Percentiles rank a stretch among this genome's conserved stretches.
These are phyloP conservation scores for Cheilosia urbana DNA, from an alignment of 2,888 invertebrate species.

Conservation along the genomic window DNA sequence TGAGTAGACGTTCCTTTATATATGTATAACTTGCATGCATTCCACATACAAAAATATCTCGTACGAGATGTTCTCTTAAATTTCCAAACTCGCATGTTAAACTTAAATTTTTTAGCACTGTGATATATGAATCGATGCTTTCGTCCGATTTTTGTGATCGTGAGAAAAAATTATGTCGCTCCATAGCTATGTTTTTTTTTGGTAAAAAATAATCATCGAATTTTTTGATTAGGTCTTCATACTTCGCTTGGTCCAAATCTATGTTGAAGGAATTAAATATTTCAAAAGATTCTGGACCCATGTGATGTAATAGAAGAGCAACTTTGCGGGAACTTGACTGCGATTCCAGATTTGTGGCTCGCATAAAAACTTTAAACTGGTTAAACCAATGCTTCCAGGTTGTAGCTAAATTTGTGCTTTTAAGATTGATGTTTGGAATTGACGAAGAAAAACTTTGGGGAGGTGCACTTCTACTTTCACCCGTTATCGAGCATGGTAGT, in stretches of 20 bases:
- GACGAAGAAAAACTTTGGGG: conserved; percentile 5
- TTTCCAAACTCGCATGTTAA: too few species aligned
- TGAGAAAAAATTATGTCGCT: not conserved
- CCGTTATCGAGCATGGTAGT: not conserved
- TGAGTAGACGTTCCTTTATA: too few species aligned
- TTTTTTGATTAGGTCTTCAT: conserved; percentile 20
- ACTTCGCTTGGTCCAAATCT: not conserved
- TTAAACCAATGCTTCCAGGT: conserved; percentile 20
- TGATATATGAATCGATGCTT: too few species aligned
- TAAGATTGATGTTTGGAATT: conserved; percentile 1
- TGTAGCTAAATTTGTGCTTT: conserved; percentile 16
- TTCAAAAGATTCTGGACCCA: conserved; percentile 22
- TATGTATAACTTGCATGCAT: too few species aligned
- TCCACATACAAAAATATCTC: too few species aligned
- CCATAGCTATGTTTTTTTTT: conserved; percentile 4
- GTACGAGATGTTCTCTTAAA: too few species aligned
- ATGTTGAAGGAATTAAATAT: not conserved
- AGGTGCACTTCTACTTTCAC: not conserved
- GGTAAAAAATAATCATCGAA: conserved; percentile 3
- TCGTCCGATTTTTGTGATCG: too few species aligned
- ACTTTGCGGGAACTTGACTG: conserved; percentile 18
- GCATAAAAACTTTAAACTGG: conserved; percentile 16
- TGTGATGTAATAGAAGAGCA: conserved; percentile 15
- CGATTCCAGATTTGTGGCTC: conserved; percentile 15
- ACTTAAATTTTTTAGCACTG: too few species aligned